These are phyloP conservation scores for Cyanocitta stelleri DNA, from an alignment of 2,113 vertebrate genomes.

Conservation along the genomic window DNA sequence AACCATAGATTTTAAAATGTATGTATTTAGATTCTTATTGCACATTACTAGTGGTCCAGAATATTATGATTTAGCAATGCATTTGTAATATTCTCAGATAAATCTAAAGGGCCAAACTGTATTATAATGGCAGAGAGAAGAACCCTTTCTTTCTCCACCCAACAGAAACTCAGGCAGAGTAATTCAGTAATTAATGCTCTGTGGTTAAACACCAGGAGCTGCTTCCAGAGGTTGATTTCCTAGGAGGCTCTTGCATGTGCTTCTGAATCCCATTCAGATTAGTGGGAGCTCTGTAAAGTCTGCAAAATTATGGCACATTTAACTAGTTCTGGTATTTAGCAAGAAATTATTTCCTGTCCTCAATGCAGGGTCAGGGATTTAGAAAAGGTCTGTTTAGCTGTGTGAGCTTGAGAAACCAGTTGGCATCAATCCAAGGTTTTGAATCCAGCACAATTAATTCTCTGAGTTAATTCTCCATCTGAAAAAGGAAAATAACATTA, in stretches of 20 bases:
- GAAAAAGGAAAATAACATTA: not conserved
- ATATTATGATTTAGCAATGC: not conserved
- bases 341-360: not conserved
- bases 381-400: not conserved
- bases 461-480: not conserved
- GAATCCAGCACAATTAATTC: not conserved
- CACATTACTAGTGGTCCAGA: not conserved
- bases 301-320: not conserved
- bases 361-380: not conserved
- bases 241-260: not conserved
- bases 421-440: not conserved
- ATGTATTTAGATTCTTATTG: not conserved
- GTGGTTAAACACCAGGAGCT: not conserved
- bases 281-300: not conserved
- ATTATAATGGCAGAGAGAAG: not conserved
- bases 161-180: not conserved
- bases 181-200: not conserved
- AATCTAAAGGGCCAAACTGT: not conserved
- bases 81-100: not conserved
- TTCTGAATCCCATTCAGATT: not conserved
- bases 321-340: not conserved
- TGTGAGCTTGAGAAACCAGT: not conserved
- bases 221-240: not conserved
- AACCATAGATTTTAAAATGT: not conserved
- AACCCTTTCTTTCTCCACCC: not conserved